phyloP scores from a whole-genome alignment of 2,888 invertebrate species.

The Petrophora chlorosata region DNA sequence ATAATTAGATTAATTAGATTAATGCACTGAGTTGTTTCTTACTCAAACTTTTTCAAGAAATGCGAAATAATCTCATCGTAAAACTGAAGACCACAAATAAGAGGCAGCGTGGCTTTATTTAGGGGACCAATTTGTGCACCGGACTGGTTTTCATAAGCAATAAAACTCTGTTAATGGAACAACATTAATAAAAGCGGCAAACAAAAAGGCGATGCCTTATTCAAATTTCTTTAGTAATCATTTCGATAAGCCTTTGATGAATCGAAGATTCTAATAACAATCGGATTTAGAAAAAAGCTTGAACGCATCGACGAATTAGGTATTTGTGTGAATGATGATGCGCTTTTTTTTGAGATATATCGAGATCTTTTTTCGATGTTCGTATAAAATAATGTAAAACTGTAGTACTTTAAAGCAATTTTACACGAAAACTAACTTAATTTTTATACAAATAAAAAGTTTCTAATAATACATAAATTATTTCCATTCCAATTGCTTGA shows the following conservation, averaged over 20 bases:
- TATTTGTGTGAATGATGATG: slow-evolving; percentile 38
- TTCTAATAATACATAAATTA: too few relatives aligned
- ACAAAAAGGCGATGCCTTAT: slow-evolving; percentile 62
- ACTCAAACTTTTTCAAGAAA: slow-evolving; percentile 44
- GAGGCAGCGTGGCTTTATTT: slow-evolving; percentile 53
- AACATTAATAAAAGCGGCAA: slow-evolving; percentile 68
- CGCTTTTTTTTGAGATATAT: too few relatives aligned
- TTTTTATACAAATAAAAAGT: too few relatives aligned
- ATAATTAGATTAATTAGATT: too few relatives aligned
- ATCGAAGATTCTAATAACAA: slow-evolving; percentile 57
- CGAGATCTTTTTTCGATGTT: too few relatives aligned
- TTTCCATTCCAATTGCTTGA: too few relatives aligned
- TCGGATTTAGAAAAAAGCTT: slow-evolving; percentile 49
- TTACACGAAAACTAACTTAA: too few relatives aligned
- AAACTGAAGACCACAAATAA: slow-evolving; percentile 55
- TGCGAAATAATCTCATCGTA: slow-evolving; percentile 52
- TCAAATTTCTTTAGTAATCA: slow-evolving; percentile 61
- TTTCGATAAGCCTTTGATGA: slow-evolving; percentile 51
- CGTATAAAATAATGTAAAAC: too few relatives aligned
- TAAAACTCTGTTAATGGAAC: slow-evolving; percentile 75
- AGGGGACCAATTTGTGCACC: slow-evolving; percentile 68
- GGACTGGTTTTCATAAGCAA: slow-evolving; percentile 60
- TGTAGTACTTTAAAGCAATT: too few relatives aligned
- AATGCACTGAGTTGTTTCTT: slow-evolving; percentile 43
- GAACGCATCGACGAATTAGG: slow-evolving; percentile 46